Evolutionary conservation across 2,888 invertebrate genomes (phyloP), one percentile per base, ranked within the genome.

Genomic region (Eristalis pertinax): DNA sequence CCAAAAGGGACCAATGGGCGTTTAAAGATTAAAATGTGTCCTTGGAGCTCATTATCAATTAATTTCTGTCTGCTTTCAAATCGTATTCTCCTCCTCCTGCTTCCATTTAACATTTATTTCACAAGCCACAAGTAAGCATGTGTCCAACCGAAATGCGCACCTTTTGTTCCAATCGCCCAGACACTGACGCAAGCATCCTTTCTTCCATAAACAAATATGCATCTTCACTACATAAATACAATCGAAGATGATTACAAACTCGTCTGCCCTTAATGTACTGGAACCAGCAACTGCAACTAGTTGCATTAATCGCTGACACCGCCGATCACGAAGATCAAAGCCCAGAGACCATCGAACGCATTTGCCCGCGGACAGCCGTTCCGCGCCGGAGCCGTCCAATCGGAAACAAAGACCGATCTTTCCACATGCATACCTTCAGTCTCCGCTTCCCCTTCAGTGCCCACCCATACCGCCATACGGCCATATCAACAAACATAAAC

Each of bases 321-420:
- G 41, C 82, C 74, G 74, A 79, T 65, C 78, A 32, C 56, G 22
- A 76, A 87, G 79, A 87, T 87, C 87, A 87, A 87, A 87, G 87
- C 69, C 87, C 10, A 1, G 41, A 43, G 62, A 60, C 70, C 24
- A 50, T 19, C 69, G 73, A 24, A 84, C 70, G 43, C 73, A 77
- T 77, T 69, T 35, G 65, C 58, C 63, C n/a, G 19, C 60, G 38
- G 63, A 50, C 38, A 50, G 22, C 43, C 76, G 50, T 15, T 2
- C 56, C 63, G 64, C 63, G 15, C 43, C 70, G 38, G n/a, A 15
- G 4, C 41, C 56, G 64, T 19, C 26, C 76, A 26, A 60, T 68
- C 24, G 60, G 65, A 74, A 43, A 73, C 41, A 80, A 85, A 73
- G 73, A 72, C 69, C 63, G 64, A 77, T 68, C 72, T 77, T 60